Evolutionary conservation across 2,797 vertebrate species (phyloP).

Genomic region (Heterohyrax brucei): DNA sequence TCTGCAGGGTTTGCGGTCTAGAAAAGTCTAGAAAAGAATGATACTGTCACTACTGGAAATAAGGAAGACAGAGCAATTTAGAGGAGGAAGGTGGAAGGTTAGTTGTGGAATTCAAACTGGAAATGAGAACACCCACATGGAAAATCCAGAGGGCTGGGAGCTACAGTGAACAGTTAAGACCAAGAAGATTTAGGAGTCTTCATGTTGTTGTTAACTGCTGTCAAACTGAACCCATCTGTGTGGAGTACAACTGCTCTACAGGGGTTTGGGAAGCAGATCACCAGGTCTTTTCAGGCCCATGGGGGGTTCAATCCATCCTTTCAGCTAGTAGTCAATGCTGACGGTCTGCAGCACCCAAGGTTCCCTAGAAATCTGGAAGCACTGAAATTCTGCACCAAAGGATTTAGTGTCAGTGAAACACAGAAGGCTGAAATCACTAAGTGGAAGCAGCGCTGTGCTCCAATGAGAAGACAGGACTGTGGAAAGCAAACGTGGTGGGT

Average conservation of each 20-base stretch:
- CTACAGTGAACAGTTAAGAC: constrained; percentile 8
- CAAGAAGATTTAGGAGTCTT: not conserved
- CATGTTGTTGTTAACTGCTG: not conserved
- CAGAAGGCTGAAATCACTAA: constrained; percentile 20
- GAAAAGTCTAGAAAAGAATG: constrained; percentile 33
- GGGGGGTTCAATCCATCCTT: not conserved
- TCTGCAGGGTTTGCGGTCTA: not conserved
- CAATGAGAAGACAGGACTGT: not conserved
- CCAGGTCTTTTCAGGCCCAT: not conserved
- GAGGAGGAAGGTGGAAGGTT: not conserved
- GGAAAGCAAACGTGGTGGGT: not conserved
- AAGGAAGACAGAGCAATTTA: not conserved
- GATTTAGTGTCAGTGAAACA: not conserved
- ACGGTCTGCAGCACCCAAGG: not conserved
- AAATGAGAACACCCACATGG: constrained; percentile 38
- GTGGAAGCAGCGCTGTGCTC: not conserved
- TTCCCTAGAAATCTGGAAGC: not conserved
- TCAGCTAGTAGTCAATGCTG: not conserved
- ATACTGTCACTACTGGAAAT: constrained; percentile 20
- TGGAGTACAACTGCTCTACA: not conserved
- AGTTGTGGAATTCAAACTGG: not conserved
- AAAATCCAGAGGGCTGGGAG: not conserved
- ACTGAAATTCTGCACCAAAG: not conserved
- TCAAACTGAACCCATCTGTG: not conserved
- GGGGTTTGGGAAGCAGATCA: not conserved